A percentile compares a stretch with the other conserved stretches of the same genome.
Conservation (phyloP, 2,797 vertebrate genomes). For the Chloroceryle inda region DNA sequence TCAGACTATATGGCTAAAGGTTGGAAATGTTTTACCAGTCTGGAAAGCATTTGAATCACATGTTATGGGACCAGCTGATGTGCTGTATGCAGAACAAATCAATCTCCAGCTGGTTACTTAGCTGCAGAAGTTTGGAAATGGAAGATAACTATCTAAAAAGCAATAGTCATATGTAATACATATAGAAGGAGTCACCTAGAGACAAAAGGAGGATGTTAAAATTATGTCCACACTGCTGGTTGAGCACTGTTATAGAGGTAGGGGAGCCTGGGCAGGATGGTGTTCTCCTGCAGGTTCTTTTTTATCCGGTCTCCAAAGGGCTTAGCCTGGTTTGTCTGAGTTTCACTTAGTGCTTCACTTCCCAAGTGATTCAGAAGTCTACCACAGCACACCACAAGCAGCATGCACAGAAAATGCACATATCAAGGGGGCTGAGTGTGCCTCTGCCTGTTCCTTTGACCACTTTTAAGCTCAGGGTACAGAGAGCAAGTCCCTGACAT, state of each 20-base stretch:
- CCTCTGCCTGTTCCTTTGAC: neutral
- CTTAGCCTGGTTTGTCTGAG: neutral
- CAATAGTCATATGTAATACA: neutral
- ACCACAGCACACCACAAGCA: rapidly evolving
- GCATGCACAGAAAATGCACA: neutral
- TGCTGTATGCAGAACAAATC: neutral
- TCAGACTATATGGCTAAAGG: neutral
- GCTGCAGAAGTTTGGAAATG: neutral
- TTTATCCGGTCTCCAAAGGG: neutral
- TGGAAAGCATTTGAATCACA: neutral
- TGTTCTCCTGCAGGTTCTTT: neutral
- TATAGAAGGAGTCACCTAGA: neutral
- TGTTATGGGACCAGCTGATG: neutral
- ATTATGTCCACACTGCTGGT: rapidly evolving
- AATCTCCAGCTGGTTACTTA: neutral
- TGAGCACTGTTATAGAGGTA: neutral
- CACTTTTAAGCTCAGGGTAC: neutral
- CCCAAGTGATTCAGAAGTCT: neutral
- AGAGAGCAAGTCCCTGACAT: neutral
- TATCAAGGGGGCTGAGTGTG: neutral
- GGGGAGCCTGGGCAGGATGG: neutral
- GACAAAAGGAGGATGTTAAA: neutral
- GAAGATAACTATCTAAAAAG: neutral
- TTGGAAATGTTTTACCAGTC: neutral
- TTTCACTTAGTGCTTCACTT: neutral